Evolutionary conservation across 2,888 invertebrate genomes (phyloP).

Genomic region (Caenorhabditis wallacei): DNA sequence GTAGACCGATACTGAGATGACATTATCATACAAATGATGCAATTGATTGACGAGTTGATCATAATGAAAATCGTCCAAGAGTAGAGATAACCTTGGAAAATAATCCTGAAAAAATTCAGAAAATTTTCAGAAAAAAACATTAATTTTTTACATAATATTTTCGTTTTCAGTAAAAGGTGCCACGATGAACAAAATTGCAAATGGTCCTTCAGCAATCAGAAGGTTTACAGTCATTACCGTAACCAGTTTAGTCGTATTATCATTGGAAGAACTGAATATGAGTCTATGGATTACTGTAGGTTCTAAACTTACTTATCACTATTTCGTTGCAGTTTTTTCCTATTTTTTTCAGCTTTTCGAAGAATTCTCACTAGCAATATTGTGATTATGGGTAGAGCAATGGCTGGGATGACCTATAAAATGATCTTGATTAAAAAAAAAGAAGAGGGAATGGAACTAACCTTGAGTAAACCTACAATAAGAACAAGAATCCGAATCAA

Average conservation of each 20-base stretch:
- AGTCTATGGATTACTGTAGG: background rate
- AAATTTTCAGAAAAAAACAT: background rate
- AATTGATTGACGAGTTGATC: background rate
- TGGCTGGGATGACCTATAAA: constrained; percentile 3
- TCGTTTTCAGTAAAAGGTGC: background rate
- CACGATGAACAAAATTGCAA: background rate
- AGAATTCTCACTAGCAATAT: background rate
- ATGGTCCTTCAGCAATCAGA: background rate
- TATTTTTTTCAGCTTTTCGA: background rate
- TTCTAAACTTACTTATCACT: background rate
- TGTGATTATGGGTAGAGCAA: background rate
- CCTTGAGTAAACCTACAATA: background rate
- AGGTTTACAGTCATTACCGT: background rate
- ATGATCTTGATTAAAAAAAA: background rate
- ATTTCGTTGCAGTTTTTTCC: background rate
- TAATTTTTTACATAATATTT: background rate
- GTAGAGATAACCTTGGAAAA: background rate
- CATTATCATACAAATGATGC: background rate
- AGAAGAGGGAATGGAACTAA: background rate
- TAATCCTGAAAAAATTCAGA: background rate
- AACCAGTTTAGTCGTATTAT: constrained; percentile 13
- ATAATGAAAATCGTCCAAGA: background rate
- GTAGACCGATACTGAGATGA: background rate
- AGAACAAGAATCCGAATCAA: too few species aligned
- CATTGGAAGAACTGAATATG: background rate